Conservation (phyloP, 1,140 invertebrate genomes). For the Caenorhabditis remanei region DNA sequence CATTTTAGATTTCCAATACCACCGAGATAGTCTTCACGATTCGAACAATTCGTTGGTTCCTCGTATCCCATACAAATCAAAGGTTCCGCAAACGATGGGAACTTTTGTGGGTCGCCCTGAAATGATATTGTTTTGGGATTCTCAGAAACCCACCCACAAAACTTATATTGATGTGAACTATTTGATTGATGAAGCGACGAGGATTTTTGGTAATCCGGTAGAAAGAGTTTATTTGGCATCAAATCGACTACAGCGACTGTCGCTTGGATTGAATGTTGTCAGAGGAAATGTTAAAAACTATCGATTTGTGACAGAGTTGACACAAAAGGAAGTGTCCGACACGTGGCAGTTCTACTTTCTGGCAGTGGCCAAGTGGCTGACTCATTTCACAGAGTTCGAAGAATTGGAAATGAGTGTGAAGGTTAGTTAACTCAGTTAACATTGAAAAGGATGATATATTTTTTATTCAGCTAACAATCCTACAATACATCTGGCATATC, state of each 20-base stretch:
- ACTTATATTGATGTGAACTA: conserved; percentile 5
- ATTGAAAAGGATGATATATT: neutral
- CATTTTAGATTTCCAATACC: conserved; percentile 37
- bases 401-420: neutral
- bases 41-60: neutral
- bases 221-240: neutral
- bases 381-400: neutral
- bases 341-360: conserved; percentile 15
- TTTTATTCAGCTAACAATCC: neutral
- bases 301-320: neutral
- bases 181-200: neutral
- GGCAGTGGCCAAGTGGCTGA: conserved; percentile 14
- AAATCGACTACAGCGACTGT: neutral
- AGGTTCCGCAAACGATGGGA: neutral
- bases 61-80: neutral
- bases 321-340: neutral
- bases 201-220: neutral
- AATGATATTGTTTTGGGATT: conserved; percentile 31
- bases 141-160: neutral
- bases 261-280: neutral
- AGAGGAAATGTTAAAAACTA: neutral
- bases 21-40: conserved; percentile 4
- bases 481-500: neutral
- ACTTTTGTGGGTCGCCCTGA: neutral
- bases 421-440: neutral